phyloP scores from a whole-genome alignment of 2,888 invertebrate genomes.

The Rhagonycha fulva region DNA sequence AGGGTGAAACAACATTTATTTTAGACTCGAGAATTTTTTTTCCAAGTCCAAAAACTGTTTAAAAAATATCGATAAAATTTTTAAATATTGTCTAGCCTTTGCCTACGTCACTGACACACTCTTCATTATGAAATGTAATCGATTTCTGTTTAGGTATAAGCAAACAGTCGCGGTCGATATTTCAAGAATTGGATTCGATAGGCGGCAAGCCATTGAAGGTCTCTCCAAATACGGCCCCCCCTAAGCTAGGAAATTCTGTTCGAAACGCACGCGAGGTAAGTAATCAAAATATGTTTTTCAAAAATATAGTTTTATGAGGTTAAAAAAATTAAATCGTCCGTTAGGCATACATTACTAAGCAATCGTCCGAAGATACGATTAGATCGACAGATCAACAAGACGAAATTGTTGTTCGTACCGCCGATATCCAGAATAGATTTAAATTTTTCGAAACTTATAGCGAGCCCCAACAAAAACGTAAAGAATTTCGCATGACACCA shows the following conservation, averaged over 20 bases:
- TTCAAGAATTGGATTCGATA: constrained; percentile 83
- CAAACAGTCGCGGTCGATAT: constrained; percentile 84
- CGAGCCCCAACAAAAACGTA: constrained; percentile 69
- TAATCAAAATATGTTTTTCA: neutral
- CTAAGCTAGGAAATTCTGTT: constrained; percentile 62
- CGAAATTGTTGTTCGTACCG: constrained; percentile 78
- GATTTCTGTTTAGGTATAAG: constrained; percentile 73
- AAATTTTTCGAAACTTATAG: constrained; percentile 90
- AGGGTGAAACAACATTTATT: no score
- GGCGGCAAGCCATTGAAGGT: constrained; percentile 66
- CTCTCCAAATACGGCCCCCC: constrained; percentile 60
- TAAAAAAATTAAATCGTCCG: neutral
- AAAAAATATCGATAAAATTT: no score
- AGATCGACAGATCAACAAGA: constrained; percentile 74
- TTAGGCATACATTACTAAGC: constrained; percentile 55
- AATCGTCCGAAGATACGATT: constrained; percentile 70
- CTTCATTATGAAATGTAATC: no score
- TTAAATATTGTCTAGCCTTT: no score
- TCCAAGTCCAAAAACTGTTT: no score
- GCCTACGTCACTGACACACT: no score
- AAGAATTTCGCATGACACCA: constrained; percentile 85
- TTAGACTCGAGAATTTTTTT: no score
- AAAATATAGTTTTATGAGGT: neutral
- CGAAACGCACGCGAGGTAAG: constrained; percentile 60
- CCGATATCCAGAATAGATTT: constrained; percentile 84